phyloP scores from a whole-genome alignment of 1,140 invertebrate genomes.

The Cydia amplana region DNA sequence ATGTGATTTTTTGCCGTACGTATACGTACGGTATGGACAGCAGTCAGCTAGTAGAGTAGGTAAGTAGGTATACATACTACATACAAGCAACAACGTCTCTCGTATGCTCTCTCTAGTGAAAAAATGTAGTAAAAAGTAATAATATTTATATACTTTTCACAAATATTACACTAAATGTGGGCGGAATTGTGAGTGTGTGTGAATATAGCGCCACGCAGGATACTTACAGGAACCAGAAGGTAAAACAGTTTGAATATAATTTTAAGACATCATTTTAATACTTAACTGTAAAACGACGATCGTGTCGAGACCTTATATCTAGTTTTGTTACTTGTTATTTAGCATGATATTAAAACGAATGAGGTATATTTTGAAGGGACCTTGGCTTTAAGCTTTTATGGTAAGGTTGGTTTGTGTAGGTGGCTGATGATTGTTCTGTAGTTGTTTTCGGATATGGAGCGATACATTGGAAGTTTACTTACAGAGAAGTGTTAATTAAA shows the following conservation, averaged over 20 bases:
- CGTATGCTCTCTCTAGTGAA: conserved; percentile 16
- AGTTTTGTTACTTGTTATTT: conserved; percentile 29
- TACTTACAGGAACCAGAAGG: background rate
- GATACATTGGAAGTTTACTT: background rate
- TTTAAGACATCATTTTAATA: conserved; percentile 38
- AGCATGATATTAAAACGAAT: conserved; percentile 19
- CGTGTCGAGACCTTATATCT: background rate
- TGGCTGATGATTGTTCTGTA: conserved; percentile 46
- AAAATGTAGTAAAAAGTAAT: conserved; percentile 24
- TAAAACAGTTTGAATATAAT: background rate
- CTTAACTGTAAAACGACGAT: conserved; percentile 48
- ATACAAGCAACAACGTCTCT: background rate
- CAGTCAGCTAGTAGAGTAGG: conserved; percentile 19
- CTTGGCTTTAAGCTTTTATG: conserved; percentile 41
- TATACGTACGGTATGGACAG: conserved; percentile 14
- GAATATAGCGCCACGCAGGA: conserved; percentile 13
- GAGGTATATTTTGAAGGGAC: conserved; percentile 5
- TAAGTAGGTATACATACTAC: conserved; percentile 5
- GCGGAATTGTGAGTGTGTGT: conserved; percentile 41
- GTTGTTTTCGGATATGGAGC: conserved; percentile 14
- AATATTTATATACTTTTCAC: conserved; percentile 43
- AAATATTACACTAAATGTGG: conserved; percentile 52
- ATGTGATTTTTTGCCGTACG: conserved; percentile 15
- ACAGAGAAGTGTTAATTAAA: conserved; percentile 15
- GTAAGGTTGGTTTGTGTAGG: conserved; percentile 51